Base-by-base conservation (phyloP, 1,140 invertebrate species). In the Augochlora pura region DNA sequence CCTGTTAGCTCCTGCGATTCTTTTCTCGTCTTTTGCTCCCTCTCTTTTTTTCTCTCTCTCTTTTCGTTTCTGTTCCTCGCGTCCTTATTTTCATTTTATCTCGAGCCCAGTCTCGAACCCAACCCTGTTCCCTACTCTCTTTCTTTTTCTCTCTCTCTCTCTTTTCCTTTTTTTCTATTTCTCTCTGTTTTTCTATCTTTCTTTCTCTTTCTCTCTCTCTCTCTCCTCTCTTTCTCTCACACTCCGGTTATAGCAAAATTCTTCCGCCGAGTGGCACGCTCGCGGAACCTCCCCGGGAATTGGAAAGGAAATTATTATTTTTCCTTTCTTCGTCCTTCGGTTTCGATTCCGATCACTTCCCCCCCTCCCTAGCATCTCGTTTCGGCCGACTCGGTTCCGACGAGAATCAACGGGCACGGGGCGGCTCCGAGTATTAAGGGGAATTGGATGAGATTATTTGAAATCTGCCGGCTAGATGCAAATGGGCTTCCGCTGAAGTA, bases 291-390 rank as follows among this genome's bases (percentile, higher is more conserved):
- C 46, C 5, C 14, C 46, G 49, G 39, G 57, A 62, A 77, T 69
- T 62, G 66, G 42, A 52, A 71, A 52, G 39, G 32, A n/a, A 67
- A 71, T 77, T 77, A 71, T 77, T 71, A 54, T 77, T 77, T n/a
- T 70, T 39, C 54, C 59, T 63, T 70, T 70, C 66, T 60, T 77
- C 66, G 57, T 39, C 16, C 63, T 32, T 59, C 49, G 64, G 52
- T 46, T 67, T 59, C 23, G 27, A 38, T 42, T 23, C 42, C 10
- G 14, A 10, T 14, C 2, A 12, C 42, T 14, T 10, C 42, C 10
- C 2, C 9, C 14, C 42, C 14, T 46, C 10, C n/a, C n/a, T n/a
- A n/a, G n/a, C n/a, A n/a, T 10, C 42, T 14, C 10, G 10, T 46
- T 10, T 46, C 10, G 10, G 14, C 42, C 39, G 1, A 2, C 32